Base-by-base conservation (phyloP, 2,888 invertebrate species). In the Epinotia ramella region DNA sequence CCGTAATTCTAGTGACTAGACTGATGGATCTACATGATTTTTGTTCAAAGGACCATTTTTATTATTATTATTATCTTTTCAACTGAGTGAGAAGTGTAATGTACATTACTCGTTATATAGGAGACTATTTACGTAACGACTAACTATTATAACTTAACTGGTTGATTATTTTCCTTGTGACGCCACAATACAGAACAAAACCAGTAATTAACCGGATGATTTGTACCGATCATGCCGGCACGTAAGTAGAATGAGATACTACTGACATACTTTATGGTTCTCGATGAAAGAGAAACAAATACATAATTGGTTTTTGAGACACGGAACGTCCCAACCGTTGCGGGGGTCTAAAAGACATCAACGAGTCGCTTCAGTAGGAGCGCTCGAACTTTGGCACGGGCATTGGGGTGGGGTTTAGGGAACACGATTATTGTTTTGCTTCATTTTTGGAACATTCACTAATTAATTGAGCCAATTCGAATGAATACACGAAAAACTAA, bases 331-430 rank as follows among this genome's bases (percentile, higher is more conserved):
- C 64, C 44, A n/a, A 13, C 20, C 16, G 57, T 70, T 24, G 70
- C 65, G 59, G 72, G 46, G 71, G 71, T 72, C 71, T 71, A 66
- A 64, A 66, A 72, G 76, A 76, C 62, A 67, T 76, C 76, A 72
- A 76, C 76, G 76, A 53, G 71, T 60, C 33, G 44, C 65, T 49
- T 9, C 28, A 13, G 49, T 16, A 33, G 20, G 28, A 57, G 62
- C 28, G 53, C 33, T 62, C 62, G 40, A 28, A 60, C 68, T 60
- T 65, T 3, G 33, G 71, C 24, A 40, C 65, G 59, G 40, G 7
- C 7, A 46, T 40, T 53, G 33, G 56, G 57, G 64, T 13, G 24
- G 20, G n/a, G 53, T 7, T 11, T 49, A 56, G n/a, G 11, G 7
- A n/a, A 11, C 9, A 24, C n/a, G 16, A 28, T n/a, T 16, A 24